Base-by-base conservation (phyloP, 2,113 vertebrate species). In the Neodontobutis hainanensis region DNA sequence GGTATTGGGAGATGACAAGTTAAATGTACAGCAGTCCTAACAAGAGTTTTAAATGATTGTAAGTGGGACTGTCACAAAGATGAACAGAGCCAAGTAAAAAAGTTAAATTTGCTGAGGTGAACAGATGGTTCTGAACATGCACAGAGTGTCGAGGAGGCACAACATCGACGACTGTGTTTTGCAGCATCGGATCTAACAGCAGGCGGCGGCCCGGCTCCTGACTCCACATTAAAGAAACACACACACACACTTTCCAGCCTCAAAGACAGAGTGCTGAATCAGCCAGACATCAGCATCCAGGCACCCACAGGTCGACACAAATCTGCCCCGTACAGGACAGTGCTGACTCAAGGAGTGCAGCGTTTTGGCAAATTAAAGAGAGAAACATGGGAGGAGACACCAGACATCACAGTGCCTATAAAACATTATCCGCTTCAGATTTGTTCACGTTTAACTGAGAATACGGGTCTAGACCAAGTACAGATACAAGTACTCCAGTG, bases 191-290 rank as follows among this genome's bases (percentile, higher is more conserved):
- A 78, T 67, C 66, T 81, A 77, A 82, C 79, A 69, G 72, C 71
- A 65, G 58, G 65, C 11, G 1, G 35, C 56, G 46, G 10, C 50
- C 11, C 34, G 38, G 8, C 60, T 80, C 49, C 56, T 48, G 69
- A 51, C 52, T 70, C 72, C 47, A 49, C 67, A 75, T 72, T 75
- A 81, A 74, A 81, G 66, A 55, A 34, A 27, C 19, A 27, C 19
- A 27, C 19, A 68, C 43, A 43, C 56, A 66, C 65, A 44, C 52
- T 74, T 61, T 73, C 34, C 67, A 74, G 16, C 34, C 52, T 51
- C 72, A 51, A 34, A 73, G 11, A 32, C 51, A 53, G 67, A 19
- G 52, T n/a, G 81, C 85, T 66, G 76, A 82, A 59, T 82, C 74
- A 82, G 55, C 16, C 61, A 50, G 14, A 61, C 48, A 3, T 11